Evolutionary conservation across 2,113 vertebrate species (phyloP).

Genomic region (Chaetura pelagica): DNA sequence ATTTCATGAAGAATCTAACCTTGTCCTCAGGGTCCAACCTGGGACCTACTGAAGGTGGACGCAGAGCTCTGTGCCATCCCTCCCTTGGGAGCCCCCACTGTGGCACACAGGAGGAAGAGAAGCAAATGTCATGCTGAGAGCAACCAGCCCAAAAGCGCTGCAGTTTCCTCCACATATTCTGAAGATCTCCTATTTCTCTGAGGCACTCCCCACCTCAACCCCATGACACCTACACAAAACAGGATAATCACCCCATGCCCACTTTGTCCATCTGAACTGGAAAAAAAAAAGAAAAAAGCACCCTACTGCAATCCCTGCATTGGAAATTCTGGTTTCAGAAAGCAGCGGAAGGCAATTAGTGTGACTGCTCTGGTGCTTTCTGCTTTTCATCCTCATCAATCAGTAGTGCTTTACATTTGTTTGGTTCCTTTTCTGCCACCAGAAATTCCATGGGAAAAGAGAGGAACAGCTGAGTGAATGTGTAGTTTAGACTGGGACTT

Average conservation of each 20-base stretch:
- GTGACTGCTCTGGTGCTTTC: background rate
- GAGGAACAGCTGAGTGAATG: background rate
- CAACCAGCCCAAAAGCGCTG: background rate
- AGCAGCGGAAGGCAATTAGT: background rate
- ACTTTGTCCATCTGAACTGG: background rate
- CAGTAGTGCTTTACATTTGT: background rate
- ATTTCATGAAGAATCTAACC: background rate
- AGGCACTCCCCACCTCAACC: background rate
- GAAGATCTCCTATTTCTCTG: background rate
- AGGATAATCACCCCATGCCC: background rate
- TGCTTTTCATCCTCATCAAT: slow-evolving; percentile 27
- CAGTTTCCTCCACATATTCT: background rate
- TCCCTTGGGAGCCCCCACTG: background rate
- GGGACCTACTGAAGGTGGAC: background rate
- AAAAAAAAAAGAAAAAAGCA: background rate
- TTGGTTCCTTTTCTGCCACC: slow-evolving; percentile 7
- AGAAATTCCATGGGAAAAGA: slow-evolving; percentile 16
- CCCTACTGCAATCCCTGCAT: background rate
- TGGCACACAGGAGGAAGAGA: background rate
- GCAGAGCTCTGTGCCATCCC: background rate
- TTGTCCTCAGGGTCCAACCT: background rate
- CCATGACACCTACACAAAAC: background rate
- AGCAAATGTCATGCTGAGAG: background rate
- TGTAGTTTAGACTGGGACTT: background rate
- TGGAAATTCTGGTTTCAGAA: background rate